Evolutionary conservation across 2,888 invertebrate genomes (phyloP).

Genomic region (Suillia variegata): DNA sequence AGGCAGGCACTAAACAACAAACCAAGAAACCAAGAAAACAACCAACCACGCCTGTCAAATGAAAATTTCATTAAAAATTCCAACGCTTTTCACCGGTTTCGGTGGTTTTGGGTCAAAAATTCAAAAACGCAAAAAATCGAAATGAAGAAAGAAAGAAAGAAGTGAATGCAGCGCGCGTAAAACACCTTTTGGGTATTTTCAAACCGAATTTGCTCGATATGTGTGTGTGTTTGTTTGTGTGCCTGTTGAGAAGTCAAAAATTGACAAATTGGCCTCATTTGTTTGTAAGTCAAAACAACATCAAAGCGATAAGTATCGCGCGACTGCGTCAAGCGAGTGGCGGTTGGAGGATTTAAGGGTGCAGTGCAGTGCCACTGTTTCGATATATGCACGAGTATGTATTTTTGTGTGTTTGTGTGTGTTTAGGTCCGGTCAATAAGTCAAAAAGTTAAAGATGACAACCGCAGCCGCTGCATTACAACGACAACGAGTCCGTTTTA

Average conservation of each 20-base stretch:
- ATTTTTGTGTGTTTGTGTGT: too few relatives aligned
- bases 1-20: conserved; percentile 32
- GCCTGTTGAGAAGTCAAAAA: conserved; percentile 16
- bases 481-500: too few relatives aligned
- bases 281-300: conserved; percentile 57
- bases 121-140: background rate
- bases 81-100: conserved; percentile 10
- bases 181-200: background rate
- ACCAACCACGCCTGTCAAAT: conserved; percentile 44
- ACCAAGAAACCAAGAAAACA: conserved; percentile 23
- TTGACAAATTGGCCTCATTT: conserved; percentile 61
- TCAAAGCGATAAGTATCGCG: conserved; percentile 45
- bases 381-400: too few relatives aligned
- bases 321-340: conserved; percentile 9
- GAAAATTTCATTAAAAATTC: conserved; percentile 35
- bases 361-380: conserved; percentile 5
- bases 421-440: too few relatives aligned
- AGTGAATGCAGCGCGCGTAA: background rate
- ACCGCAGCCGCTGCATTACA: too few relatives aligned
- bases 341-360: background rate
- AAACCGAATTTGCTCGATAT: background rate
- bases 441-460: too few relatives aligned
- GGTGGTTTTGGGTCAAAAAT: background rate
- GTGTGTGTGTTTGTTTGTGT: background rate
- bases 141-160: background rate